These are phyloP conservation scores for Apodemus speciosus DNA, from an alignment of 2,113 vertebrate genomes.

Conservation along the genomic window DNA sequence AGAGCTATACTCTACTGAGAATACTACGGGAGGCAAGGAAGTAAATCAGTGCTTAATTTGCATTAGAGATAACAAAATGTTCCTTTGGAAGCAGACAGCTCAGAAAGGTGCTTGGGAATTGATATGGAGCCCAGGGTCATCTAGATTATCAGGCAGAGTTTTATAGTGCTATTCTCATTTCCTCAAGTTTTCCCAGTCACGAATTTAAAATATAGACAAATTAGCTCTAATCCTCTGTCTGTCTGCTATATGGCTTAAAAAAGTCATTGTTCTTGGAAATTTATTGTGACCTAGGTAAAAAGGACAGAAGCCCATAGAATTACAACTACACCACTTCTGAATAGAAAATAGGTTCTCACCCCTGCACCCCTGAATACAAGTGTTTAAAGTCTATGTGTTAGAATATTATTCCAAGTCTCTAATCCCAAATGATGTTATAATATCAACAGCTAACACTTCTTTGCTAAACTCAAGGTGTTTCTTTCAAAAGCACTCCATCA, in stretches of 20 bases:
- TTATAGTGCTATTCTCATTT: constrained; percentile 48
- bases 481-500: background rate
- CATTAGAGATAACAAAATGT: constrained; percentile 21
- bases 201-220: constrained; percentile 56
- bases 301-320: constrained; percentile 29
- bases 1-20: background rate
- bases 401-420: background rate
- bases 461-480: background rate
- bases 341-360: background rate
- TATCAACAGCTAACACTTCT: background rate
- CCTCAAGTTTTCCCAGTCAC: constrained; percentile 48
- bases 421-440: background rate
- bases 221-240: constrained; percentile 45
- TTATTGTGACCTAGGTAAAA: constrained; percentile 43
- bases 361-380: background rate
- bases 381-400: background rate
- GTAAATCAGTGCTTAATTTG: constrained; percentile 36
- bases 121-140: background rate
- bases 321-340: background rate
- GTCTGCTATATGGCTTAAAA: constrained; percentile 12
- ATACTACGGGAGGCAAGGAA: background rate
- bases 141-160: constrained; percentile 41
- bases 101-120: constrained; percentile 36
- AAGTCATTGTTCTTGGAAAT: constrained; percentile 64
- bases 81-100: constrained; percentile 19